Evolutionary conservation across 2,113 vertebrate species (phyloP).

Genomic region (Bujurquina vittata): DNA sequence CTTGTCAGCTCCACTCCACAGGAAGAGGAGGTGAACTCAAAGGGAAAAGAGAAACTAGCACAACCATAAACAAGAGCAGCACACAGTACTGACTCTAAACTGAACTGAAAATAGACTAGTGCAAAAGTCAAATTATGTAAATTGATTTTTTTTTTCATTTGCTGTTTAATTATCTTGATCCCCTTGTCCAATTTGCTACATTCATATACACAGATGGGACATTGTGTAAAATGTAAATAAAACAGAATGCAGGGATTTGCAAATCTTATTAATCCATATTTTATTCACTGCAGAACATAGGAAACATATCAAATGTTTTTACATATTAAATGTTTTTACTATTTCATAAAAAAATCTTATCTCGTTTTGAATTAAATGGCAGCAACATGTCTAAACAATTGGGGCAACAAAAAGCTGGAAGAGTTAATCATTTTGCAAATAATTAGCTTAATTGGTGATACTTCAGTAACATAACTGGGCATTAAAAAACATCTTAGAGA

Average conservation of each 20-base stretch:
- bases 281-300: too few species aligned
- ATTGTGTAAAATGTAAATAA: background rate
- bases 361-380: background rate
- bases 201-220: background rate
- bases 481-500: too few species aligned
- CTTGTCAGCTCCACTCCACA: background rate
- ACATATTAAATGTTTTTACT: too few species aligned
- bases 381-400: background rate
- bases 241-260: background rate
- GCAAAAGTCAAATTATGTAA: background rate
- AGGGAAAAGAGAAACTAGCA: background rate
- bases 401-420: background rate
- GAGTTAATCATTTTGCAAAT: background rate
- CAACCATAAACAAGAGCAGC: background rate
- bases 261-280: background rate
- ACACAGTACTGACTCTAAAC: background rate
- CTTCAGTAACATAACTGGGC: too few species aligned
- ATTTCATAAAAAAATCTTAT: too few species aligned
- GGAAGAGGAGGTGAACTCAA: background rate
- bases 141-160: background rate
- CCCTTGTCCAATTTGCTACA: background rate
- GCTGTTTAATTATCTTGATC: background rate
- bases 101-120: background rate
- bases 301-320: too few species aligned
- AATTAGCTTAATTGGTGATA: background rate